Evolutionary conservation across 2,113 vertebrate genomes (phyloP).

Genomic region (Seriola rivoliana): DNA sequence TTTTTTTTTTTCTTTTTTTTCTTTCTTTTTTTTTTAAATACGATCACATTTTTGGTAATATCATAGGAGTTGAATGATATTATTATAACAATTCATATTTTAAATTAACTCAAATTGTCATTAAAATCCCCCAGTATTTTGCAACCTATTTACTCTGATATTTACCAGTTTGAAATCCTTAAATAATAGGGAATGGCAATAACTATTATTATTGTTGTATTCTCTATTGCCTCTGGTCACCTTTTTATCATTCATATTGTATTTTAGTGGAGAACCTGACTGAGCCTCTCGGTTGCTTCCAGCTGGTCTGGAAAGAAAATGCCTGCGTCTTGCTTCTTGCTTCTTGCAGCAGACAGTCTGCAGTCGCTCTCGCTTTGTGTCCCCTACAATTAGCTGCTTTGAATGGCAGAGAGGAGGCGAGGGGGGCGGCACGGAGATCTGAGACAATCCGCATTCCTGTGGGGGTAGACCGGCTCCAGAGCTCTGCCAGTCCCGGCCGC

Average conservation of each 20-base stretch:
- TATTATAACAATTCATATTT: background rate
- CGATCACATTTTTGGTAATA: background rate
- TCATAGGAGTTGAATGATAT: background rate
- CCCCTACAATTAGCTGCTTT: conserved; percentile 87
- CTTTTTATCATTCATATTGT: conserved; percentile 10
- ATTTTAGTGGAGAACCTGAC: conserved; percentile 23
- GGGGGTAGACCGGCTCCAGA: conserved; percentile 93
- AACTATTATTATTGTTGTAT: conserved; percentile 21
- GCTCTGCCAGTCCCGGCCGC: conserved; percentile 88
- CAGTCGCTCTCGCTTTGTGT: conserved; percentile 81
- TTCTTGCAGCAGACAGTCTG: conserved; percentile 80
- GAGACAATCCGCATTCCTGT: conserved; percentile 95
- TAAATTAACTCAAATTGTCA: background rate
- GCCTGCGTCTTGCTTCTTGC: conserved; percentile 52
- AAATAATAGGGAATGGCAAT: conserved; percentile 4
- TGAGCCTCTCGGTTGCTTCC: conserved; percentile 47
- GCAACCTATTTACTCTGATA: background rate
- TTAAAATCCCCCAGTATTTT: background rate
- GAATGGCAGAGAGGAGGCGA: conserved; percentile 86
- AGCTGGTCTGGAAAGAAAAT: conserved; percentile 55
- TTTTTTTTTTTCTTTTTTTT: too few relatives aligned
- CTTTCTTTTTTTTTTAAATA: background rate
- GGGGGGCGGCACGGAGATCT: conserved; percentile 88
- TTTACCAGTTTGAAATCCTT: background rate
- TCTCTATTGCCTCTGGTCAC: conserved; percentile 10